Conservation (phyloP, 2,888 invertebrate species). For the Athetis lepigone region DNA sequence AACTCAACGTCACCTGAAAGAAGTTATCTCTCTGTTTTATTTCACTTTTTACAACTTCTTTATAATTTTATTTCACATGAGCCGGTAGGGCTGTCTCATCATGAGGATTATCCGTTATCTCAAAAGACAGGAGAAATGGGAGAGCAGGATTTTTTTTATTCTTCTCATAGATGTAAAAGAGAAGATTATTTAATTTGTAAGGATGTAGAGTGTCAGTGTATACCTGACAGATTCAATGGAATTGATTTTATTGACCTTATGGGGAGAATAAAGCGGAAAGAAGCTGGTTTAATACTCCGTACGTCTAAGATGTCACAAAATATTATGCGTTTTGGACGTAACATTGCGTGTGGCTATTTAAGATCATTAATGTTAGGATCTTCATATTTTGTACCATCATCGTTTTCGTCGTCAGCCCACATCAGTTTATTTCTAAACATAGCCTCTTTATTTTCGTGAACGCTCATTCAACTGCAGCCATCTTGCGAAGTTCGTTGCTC, state of each 20-base stretch:
- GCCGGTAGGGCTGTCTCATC: conserved; percentile 40
- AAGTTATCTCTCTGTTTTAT: conserved; percentile 51
- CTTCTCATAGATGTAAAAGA: conserved; percentile 1
- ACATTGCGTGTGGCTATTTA: too few relatives aligned
- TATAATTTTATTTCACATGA: conserved; percentile 51
- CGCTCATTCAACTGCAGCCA: too few relatives aligned
- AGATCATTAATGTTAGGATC: too few relatives aligned
- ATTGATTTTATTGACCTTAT: not conserved
- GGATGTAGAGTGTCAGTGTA: not conserved
- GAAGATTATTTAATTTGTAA: conserved; percentile 1
- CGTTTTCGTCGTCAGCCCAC: too few relatives aligned
- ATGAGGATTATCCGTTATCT: conserved; percentile 39
- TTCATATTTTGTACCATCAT: too few relatives aligned
- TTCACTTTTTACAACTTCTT: conserved; percentile 58
- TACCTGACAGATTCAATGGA: not conserved
- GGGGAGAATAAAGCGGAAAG: not conserved
- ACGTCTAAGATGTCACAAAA: not conserved
- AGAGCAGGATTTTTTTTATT: conserved; percentile 14
- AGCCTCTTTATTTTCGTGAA: too few relatives aligned
- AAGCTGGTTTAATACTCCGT: too few relatives aligned
- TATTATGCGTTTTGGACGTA: too few relatives aligned
- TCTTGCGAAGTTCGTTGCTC: too few relatives aligned
- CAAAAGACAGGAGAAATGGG: conserved; percentile 27
- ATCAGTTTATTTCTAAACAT: too few relatives aligned
- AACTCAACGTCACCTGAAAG: conserved; percentile 43